phyloP scores from a whole-genome alignment of 2,113 vertebrate species.

The Melanerpes formicivorus region DNA sequence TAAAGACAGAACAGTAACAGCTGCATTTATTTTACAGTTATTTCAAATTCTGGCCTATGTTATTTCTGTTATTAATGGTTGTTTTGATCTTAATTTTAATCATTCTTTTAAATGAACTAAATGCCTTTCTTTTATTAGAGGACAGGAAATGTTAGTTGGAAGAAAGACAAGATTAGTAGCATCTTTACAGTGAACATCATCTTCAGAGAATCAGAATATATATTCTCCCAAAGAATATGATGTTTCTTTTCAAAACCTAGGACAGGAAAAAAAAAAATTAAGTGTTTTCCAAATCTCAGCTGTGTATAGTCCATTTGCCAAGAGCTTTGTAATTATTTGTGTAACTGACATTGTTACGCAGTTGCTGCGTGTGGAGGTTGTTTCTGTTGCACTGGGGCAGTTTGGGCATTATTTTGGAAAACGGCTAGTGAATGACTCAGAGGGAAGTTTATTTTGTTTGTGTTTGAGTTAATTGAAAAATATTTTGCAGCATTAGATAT shows the following conservation, averaged over 20 bases:
- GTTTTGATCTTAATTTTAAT: neutral
- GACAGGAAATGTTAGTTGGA: neutral
- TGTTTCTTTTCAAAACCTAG: neutral
- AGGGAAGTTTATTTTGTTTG: neutral
- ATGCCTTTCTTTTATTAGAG: neutral
- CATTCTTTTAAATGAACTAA: neutral
- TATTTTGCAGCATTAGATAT: neutral
- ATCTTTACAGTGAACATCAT: neutral
- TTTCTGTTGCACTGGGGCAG: neutral
- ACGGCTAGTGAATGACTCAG: neutral
- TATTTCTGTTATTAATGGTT: neutral
- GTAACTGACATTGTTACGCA: neutral
- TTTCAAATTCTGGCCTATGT: neutral
- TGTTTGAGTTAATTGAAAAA: neutral
- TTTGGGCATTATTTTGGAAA: neutral
- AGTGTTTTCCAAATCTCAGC: neutral
- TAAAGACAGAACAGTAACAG: neutral
- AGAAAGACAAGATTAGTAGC: neutral
- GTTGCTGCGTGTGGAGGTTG: neutral
- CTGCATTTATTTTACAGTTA: neutral
- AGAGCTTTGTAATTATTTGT: neutral
- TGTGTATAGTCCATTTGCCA: neutral
- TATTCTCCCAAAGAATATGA: neutral
- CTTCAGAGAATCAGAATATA: neutral
- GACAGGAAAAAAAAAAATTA: rapidly evolving